Evolutionary conservation across 2,113 vertebrate species (phyloP), one percentile per base, ranked within the genome.

Genomic region (Scytalopus superciliaris): DNA sequence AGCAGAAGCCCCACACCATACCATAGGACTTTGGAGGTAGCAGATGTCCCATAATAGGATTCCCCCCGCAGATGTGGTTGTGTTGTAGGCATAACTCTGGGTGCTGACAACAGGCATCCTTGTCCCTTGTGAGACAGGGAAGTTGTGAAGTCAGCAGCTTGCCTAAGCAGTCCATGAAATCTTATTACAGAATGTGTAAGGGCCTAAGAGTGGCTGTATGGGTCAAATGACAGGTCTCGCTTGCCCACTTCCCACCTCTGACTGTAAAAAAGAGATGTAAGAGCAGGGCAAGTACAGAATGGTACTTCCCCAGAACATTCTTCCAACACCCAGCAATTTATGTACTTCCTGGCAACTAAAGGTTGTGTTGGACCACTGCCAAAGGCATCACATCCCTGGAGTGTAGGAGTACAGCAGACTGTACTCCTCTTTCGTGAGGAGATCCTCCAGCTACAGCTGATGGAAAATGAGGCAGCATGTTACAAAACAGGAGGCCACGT

Each of bases 11-110:
- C 83, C 49, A 40, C 10, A 19, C 8, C 0, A 0, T 12, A 83
- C 40, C 55, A 78, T 56, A 74, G 37, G 52, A n/a, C 68, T 49
- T 50, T 19, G 40, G 68, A 60, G 39, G 60, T 78, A 84, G 56
- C 27, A 27, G 57, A 57, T 75, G 24, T 12, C 2, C 19, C 2
- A 0, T 37, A 17, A 49, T 0, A 0, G 22, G 23, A 8, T 28
- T 60, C 17, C 37, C 25, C 12, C 1, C 2, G 37, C 25, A 69
- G 37, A 30, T 70, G 19, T 55, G n/a, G 7, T 66, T 40, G 2
- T 1, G 2, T 27, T 42, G 44, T 33, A 16, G 0, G 1, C 50
- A 8, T 31, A 47, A 30, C 23, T 44, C 19, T 33, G 7, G 23
- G 10, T 44, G 25, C 33, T 93, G 62, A 47, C 3, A 0, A 64